A percentile compares a stretch with the other conserved stretches of the same genome.
phyloP scores from a whole-genome alignment of 2,797 vertebrate genomes.

The Myiotriccus ornatus region DNA sequence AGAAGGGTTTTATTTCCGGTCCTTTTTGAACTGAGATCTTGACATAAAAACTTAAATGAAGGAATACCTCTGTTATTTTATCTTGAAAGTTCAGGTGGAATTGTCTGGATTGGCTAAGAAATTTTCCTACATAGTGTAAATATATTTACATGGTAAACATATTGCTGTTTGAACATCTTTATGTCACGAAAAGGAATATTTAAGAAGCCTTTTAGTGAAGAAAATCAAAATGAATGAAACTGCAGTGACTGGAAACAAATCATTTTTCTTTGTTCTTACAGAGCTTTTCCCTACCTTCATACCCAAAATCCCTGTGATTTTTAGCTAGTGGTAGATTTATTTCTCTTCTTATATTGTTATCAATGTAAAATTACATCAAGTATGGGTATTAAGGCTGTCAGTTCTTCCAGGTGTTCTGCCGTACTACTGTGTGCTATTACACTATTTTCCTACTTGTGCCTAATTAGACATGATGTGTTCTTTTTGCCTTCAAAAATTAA shows the following conservation, averaged over 20 bases:
- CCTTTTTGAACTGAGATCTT: neutral
- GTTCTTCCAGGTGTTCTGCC: neutral
- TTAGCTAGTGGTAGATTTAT: neutral
- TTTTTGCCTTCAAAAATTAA: neutral
- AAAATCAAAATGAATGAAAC: neutral
- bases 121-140: neutral
- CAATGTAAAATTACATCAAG: neutral
- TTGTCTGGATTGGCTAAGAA: neutral
- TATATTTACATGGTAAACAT: neutral
- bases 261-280: neutral
- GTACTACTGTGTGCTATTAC: neutral
- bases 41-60: neutral
- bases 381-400: neutral
- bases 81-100: neutral
- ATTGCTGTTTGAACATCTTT: neutral
- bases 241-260: neutral
- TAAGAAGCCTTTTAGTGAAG: neutral
- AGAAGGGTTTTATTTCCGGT: neutral
- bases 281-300: neutral
- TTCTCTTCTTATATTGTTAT: neutral
- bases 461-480: neutral
- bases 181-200: neutral
- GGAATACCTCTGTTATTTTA: neutral
- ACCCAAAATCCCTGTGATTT: neutral
- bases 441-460: neutral